These are phyloP conservation scores for Poeciliopsis turneri DNA, from an alignment of 2,797 vertebrate species.

Conservation along the genomic window DNA sequence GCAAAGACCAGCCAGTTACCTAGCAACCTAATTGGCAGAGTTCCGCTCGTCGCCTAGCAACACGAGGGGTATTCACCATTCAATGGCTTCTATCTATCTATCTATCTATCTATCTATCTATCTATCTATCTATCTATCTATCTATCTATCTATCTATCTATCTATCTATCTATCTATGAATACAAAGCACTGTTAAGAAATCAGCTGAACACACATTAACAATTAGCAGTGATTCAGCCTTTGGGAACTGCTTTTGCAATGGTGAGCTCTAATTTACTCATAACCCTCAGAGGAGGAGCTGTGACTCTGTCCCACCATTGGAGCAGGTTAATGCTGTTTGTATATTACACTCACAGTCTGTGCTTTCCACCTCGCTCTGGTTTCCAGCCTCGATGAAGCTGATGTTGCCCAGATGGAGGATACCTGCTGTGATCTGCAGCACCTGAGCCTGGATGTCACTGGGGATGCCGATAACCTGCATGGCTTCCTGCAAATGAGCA, in stretches of 20 bases:
- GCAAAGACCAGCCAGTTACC: too few species aligned
- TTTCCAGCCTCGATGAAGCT: conserved; percentile 92
- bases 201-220: conserved; percentile 14
- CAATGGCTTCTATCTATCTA: too few species aligned
- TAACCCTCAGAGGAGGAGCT: conserved; percentile 1
- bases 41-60: too few species aligned
- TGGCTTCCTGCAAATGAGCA: conserved; percentile 85
- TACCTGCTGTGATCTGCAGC: conserved; percentile 91
- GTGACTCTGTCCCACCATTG: too few species aligned
- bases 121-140: too few species aligned
- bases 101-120: too few species aligned
- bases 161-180: too few species aligned
- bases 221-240: conserved; percentile 26
- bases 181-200: neutral
- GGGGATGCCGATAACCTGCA: conserved; percentile 93
- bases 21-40: too few species aligned
- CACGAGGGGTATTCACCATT: too few species aligned
- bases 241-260: conserved; percentile 22
- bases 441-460: conserved; percentile 84
- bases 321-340: neutral
- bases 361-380: conserved; percentile 90
- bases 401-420: conserved; percentile 95
- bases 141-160: too few species aligned
- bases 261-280: conserved; percentile 35
- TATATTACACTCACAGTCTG: conserved; percentile 86